Percentiles rank a stretch among this genome's conserved stretches.
Conservation (phyloP, 2,888 invertebrate species). For the Linnaemya tessellans region DNA sequence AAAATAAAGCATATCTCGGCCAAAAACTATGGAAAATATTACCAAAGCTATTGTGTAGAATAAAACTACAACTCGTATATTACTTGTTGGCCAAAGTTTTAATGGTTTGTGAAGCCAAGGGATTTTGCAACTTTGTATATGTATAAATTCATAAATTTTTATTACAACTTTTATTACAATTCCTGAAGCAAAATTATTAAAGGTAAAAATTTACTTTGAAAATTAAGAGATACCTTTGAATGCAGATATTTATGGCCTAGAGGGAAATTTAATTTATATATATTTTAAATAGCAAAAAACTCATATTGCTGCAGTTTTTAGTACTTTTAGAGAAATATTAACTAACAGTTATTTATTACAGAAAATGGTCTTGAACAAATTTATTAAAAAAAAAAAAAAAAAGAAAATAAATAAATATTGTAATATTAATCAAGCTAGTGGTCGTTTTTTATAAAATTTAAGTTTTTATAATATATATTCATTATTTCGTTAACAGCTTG, state of each 20-base stretch:
- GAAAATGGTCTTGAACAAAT: too few species aligned
- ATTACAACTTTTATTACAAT: conserved; percentile 67
- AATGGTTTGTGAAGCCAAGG: conserved; percentile 66
- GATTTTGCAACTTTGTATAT: conserved; percentile 42
- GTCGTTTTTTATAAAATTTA: too few species aligned
- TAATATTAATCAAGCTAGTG: too few species aligned
- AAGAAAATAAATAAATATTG: too few species aligned
- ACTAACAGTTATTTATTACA: too few species aligned
- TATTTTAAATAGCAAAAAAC: background rate
- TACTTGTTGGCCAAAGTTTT: conserved; percentile 70
- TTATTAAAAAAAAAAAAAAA: too few species aligned
- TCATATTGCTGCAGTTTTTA: too few species aligned
- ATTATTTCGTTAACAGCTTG: too few species aligned
- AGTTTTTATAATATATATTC: too few species aligned
- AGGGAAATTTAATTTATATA: background rate
- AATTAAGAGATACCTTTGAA: conserved; percentile 42
- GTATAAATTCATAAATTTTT: conserved; percentile 55
- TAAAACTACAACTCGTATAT: conserved; percentile 34
- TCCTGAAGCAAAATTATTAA: conserved; percentile 42
- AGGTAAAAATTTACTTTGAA: conserved; percentile 33
- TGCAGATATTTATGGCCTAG: conserved; percentile 29
- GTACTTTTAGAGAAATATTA: too few species aligned
- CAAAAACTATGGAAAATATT: conserved; percentile 28
- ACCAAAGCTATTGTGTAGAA: conserved; percentile 18
- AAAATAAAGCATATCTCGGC: background rate